phyloP scores from a whole-genome alignment of 2,888 invertebrate species.

The Ophioninae sp. region DNA sequence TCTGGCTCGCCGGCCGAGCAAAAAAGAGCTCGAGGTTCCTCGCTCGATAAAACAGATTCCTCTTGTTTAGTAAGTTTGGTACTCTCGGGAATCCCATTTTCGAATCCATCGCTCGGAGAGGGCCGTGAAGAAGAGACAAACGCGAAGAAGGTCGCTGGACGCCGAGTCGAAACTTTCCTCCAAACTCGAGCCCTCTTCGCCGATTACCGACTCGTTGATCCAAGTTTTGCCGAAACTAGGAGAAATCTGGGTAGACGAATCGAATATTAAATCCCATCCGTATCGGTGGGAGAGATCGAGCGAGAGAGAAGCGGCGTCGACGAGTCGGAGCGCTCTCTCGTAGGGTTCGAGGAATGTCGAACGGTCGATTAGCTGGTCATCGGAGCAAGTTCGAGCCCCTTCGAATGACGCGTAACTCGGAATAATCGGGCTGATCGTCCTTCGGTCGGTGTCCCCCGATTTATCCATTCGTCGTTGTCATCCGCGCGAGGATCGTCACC shows the following conservation, averaged over 20 bases:
- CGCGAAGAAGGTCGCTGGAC: too few species aligned
- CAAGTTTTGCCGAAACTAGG: too few species aligned
- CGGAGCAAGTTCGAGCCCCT: background rate
- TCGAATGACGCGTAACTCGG: background rate
- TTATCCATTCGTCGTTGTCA: background rate
- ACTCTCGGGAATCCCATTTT: background rate
- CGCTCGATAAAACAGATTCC: slow-evolving; percentile 19
- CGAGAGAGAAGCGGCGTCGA: too few species aligned
- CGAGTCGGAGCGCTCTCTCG: too few species aligned
- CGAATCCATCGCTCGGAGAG: background rate
- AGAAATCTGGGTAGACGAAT: too few species aligned
- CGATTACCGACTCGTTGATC: too few species aligned
- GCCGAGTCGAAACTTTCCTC: too few species aligned
- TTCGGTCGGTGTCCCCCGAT: background rate
- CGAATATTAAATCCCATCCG: too few species aligned
- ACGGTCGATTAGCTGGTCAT: background rate
- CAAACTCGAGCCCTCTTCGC: too few species aligned
- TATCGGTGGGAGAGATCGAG: too few species aligned
- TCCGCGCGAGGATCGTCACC: slow-evolving; percentile 7
- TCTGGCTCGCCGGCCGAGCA: slow-evolving; percentile 5
- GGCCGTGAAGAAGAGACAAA: background rate
- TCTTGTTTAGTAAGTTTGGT: background rate
- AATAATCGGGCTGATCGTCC: background rate
- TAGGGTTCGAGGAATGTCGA: background rate
- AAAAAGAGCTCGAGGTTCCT: background rate